phyloP scores from a whole-genome alignment of 2,113 vertebrate species.

The Girardinichthys multiradiatus region DNA sequence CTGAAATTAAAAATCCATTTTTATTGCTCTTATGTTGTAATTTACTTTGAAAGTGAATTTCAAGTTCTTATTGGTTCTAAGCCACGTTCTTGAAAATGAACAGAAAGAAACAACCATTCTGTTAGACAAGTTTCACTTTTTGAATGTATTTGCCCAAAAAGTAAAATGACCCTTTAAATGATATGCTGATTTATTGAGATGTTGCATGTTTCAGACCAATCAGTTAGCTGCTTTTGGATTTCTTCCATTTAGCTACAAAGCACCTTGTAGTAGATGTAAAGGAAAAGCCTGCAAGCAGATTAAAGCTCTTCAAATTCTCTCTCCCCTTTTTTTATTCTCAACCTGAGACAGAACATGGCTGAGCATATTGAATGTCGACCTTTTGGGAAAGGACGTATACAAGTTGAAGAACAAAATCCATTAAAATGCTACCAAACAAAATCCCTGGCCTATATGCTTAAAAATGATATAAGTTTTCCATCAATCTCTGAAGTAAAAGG shows the following conservation, averaged over 20 bases:
- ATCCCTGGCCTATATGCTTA: constrained; percentile 7
- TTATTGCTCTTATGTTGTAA: background rate
- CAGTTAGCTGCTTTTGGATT: background rate
- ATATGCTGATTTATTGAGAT: too few species aligned
- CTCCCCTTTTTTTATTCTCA: background rate
- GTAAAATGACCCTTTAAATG: too few species aligned
- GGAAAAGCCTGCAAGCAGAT: background rate
- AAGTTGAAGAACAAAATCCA: constrained; percentile 8
- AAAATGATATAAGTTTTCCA: constrained; percentile 19
- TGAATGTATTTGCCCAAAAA: too few species aligned
- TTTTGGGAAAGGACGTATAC: background rate
- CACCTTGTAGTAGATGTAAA: background rate
- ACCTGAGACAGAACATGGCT: background rate
- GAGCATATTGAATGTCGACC: background rate
- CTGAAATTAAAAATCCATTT: background rate
- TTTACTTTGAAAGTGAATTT: too few species aligned
- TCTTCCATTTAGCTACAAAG: background rate
- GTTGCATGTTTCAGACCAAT: background rate
- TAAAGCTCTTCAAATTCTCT: background rate
- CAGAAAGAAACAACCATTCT: too few species aligned
- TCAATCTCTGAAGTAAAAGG: constrained; percentile 16
- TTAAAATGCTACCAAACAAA: constrained; percentile 16
- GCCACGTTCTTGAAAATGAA: too few species aligned
- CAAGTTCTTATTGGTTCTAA: too few species aligned
- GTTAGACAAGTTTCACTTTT: too few species aligned